Evolutionary conservation across 2,113 vertebrate genomes (phyloP), one percentile per base, ranked within the genome.

Genomic region (Callipepla californica): DNA sequence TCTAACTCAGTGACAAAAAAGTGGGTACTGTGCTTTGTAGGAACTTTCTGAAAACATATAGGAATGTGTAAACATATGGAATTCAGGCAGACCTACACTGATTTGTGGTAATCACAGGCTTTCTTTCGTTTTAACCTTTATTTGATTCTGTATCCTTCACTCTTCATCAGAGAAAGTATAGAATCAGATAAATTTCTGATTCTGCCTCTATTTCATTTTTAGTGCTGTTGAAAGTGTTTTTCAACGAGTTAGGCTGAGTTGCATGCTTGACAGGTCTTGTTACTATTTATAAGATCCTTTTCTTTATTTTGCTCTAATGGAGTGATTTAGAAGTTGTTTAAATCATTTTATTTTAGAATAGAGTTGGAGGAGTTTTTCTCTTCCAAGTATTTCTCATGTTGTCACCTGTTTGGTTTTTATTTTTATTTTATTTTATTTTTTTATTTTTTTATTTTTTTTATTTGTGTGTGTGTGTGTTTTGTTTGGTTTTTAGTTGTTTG

Each of bases 21-120:
- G 3, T 40, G 58, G 48, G 32, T 51, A 84, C 87, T 84, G 74
- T 78, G 73, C 36, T 93, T 50, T 85, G 79, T 75, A 92, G 66
- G 51, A 93, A 47, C 42, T 90, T 92, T 85, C 73, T 50, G 21
- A 69, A 86, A 89, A 25, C 67, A 82, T 85, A 45, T 34, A 55
- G 63, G 78, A 84, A 38, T 55, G 34, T 50, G 22, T 76, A 66
- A 95, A 42, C 32, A 40, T 23, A 48, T 77, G 75, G 63, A 38
- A 48, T 91, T 53, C 59, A 63, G 45, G 42, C 58, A 59, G 91
- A n/a, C 45, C 65, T 50, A 57, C 13, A 5, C 2, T 21, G 32
- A 76, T 80, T 80, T 89, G 48, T 48, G n/a, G 14, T 36, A 69
- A 78, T 67, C 50, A 18, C 5, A 17, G 32, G 13, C n/a, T 92